Evolutionary conservation across 2,797 vertebrate genomes (phyloP).

Genomic region (Lithobates pipiens): DNA sequence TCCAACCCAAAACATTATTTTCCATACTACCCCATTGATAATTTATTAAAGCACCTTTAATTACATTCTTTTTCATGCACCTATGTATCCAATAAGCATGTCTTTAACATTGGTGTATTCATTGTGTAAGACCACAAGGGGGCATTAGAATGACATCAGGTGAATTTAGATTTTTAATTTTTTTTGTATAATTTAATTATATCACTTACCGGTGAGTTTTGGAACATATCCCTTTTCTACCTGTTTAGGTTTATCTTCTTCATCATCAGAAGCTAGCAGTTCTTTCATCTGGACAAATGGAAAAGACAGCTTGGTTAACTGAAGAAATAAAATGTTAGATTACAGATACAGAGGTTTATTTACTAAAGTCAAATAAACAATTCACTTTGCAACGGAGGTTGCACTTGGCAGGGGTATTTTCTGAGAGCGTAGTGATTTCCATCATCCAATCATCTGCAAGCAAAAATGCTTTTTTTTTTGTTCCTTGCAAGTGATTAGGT

Average conservation of each 20-base stretch:
- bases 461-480: too few relatives aligned
- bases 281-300: conserved; percentile 89
- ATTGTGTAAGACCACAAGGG: neutral
- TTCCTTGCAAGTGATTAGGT: too few relatives aligned
- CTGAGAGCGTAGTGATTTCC: too few relatives aligned
- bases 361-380: too few relatives aligned
- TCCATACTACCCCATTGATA: too few relatives aligned
- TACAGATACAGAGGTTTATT: neutral
- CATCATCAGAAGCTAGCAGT: conserved; percentile 94
- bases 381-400: too few relatives aligned
- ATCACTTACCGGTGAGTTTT: conserved; percentile 90
- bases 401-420: too few relatives aligned
- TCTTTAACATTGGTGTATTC: neutral
- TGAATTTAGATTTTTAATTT: neutral
- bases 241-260: conserved; percentile 85
- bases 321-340: neutral
- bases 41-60: neutral
- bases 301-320: conserved; percentile 33
- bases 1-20: too few relatives aligned
- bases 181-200: neutral
- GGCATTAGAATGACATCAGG: neutral
- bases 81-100: neutral
- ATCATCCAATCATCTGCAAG: too few relatives aligned
- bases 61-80: neutral
- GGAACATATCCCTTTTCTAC: conserved; percentile 95